Percentiles rank a stretch among this genome's conserved stretches.
Evolutionary conservation across 2,113 vertebrate species (phyloP).

Genomic region (Cebus imitator): DNA sequence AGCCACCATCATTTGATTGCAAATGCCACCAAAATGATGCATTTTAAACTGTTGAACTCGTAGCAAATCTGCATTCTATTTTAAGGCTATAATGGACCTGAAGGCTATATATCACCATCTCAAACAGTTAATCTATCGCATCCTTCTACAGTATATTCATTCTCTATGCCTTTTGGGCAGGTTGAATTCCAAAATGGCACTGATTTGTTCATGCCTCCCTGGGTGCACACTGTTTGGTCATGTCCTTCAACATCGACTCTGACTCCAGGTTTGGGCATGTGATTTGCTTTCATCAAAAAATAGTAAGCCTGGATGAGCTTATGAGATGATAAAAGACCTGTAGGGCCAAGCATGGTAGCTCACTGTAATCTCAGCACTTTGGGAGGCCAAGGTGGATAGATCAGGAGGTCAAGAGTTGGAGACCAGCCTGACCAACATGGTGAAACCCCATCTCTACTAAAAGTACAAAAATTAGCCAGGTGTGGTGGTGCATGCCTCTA

Average conservation of each 20-base stretch:
- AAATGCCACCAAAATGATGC: constrained; percentile 29
- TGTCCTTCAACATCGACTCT: neutral
- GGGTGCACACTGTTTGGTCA: neutral
- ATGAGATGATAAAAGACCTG: neutral
- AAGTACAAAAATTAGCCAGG: too few relatives aligned
- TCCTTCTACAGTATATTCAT: neutral
- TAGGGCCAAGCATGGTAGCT: too few relatives aligned
- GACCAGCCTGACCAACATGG: too few relatives aligned
- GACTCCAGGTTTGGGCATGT: neutral
- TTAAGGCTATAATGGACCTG: neutral
- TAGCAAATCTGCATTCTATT: neutral
- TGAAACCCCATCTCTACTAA: too few relatives aligned
- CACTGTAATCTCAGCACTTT: too few relatives aligned
- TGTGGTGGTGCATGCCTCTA: too few relatives aligned
- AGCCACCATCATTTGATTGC: neutral
- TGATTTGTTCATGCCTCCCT: neutral
- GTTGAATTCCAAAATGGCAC: neutral
- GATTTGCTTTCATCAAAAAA: neutral
- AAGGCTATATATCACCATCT: neutral
- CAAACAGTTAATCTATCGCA: neutral
- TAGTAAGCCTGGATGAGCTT: neutral
- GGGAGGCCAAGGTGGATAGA: too few relatives aligned
- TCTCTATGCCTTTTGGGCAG: neutral
- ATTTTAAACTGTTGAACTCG: constrained; percentile 13
- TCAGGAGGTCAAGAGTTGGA: too few relatives aligned